phyloP scores from a whole-genome alignment of 2,113 vertebrate species.

The Lepus americanus region DNA sequence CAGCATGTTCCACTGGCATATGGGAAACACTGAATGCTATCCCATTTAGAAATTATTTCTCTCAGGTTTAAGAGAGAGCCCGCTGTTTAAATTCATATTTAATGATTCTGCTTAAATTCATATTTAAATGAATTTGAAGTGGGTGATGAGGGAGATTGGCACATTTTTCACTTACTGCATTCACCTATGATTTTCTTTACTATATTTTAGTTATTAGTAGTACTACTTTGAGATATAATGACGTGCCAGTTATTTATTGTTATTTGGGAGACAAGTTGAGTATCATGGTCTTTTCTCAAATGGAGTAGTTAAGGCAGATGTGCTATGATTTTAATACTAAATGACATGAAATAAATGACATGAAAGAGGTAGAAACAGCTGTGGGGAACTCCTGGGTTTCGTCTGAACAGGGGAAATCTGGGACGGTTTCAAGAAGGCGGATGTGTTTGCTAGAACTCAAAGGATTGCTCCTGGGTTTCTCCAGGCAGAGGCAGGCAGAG shows the following conservation, averaged over 20 bases:
- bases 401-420: not conserved
- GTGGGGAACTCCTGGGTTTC: slow-evolving; percentile 14
- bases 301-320: not conserved
- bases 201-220: slow-evolving; percentile 9
- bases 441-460: not conserved
- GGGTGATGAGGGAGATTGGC: not conserved
- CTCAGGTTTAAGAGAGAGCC: slow-evolving; percentile 1
- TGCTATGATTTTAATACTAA: slow-evolving; percentile 7
- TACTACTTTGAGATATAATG: slow-evolving; percentile 47
- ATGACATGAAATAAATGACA: not conserved
- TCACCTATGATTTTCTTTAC: slow-evolving; percentile 37
- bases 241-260: slow-evolving; percentile 40
- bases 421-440: slow-evolving; percentile 1
- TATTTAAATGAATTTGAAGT: slow-evolving; percentile 60
- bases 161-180: slow-evolving; percentile 21
- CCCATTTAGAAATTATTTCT: slow-evolving; percentile 41
- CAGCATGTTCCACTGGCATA: not conserved
- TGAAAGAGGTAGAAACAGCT: not conserved
- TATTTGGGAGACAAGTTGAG: not conserved
- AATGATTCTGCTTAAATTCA: slow-evolving; percentile 17
- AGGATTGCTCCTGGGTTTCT: slow-evolving; percentile 12
- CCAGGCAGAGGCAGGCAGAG: not conserved
- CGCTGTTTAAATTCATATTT: slow-evolving; percentile 32
- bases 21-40: slow-evolving; percentile 35
- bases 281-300: not conserved